Percentiles rank a stretch among this genome's conserved stretches.
Evolutionary conservation across 2,797 vertebrate genomes (phyloP).

Genomic region (Labeo calbasu): DNA sequence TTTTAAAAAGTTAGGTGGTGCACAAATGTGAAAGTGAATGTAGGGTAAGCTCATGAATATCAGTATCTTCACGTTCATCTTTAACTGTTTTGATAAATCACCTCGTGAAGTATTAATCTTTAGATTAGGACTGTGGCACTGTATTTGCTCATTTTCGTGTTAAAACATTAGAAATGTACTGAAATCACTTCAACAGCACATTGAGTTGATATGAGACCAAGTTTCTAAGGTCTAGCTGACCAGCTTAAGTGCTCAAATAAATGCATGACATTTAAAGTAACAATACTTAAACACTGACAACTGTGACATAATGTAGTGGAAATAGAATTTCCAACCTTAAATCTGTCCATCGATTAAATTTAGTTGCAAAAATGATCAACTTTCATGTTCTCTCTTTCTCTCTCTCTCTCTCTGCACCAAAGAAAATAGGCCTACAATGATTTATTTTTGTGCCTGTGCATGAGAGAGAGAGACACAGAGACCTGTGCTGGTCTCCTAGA

Average conservation of each 20-base stretch:
- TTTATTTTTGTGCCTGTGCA: conserved; percentile 54
- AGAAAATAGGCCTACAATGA: conserved; percentile 48
- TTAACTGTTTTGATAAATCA: not conserved
- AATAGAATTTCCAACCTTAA: not conserved
- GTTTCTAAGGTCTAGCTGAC: not conserved
- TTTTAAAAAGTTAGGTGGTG: conserved; percentile 17
- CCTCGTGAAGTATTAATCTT: not conserved
- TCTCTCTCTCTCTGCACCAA: conserved; percentile 4
- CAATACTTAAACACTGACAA: not conserved
- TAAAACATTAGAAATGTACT: not conserved
- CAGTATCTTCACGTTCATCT: not conserved
- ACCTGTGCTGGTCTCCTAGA: conserved; percentile 54
- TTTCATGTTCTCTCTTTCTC: conserved; percentile 10
- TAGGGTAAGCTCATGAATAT: not conserved
- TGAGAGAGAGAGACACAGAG: conserved; percentile 45
- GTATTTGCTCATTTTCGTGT: not conserved
- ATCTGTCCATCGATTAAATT: not conserved
- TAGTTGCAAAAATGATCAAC: not conserved
- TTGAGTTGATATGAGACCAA: not conserved
- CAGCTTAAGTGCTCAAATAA: not conserved
- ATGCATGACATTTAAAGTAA: not conserved
- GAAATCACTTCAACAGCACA: not conserved
- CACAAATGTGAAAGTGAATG: not conserved
- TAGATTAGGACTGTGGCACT: not conserved
- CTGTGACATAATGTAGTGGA: not conserved